A percentile compares a stretch with the other conserved stretches of the same genome.
phyloP scores from a whole-genome alignment of 2,888 invertebrate genomes.

The Osedax fenrisi region DNA sequence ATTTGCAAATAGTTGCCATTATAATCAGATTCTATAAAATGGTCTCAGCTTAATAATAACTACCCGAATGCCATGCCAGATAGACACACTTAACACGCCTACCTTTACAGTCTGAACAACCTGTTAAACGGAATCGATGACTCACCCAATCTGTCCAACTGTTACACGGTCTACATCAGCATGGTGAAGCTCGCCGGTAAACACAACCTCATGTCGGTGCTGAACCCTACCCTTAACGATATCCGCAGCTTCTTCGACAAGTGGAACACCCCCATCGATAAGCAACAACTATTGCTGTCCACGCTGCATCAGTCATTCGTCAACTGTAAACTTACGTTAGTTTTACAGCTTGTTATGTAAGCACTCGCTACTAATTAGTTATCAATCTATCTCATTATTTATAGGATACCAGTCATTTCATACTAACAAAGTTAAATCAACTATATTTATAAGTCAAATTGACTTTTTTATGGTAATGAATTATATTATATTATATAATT shows the following conservation, averaged over 20 bases:
- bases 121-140: constrained; percentile 80
- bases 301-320: constrained; percentile 75
- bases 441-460: too few relatives aligned
- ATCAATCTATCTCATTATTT: too few relatives aligned
- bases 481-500: too few relatives aligned
- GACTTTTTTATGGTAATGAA: too few relatives aligned
- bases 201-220: constrained; percentile 63
- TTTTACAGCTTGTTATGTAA: background rate
- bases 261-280: constrained; percentile 47
- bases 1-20: too few relatives aligned
- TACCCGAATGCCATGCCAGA: too few relatives aligned
- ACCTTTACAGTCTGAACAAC: constrained; percentile 63
- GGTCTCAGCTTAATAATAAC: too few relatives aligned
- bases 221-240: constrained; percentile 32
- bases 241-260: constrained; percentile 30
- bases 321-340: constrained; percentile 67
- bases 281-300: constrained; percentile 73
- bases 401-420: too few relatives aligned
- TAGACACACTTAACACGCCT: background rate
- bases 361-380: too few relatives aligned
- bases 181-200: constrained; percentile 76
- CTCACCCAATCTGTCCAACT: constrained; percentile 48
- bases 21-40: too few relatives aligned
- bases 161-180: constrained; percentile 84
- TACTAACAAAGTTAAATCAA: too few relatives aligned